A percentile compares a stretch with the other conserved stretches of the same genome.
phyloP scores from a whole-genome alignment of 2,113 vertebrate species.

The Amblyopsis rosae region DNA sequence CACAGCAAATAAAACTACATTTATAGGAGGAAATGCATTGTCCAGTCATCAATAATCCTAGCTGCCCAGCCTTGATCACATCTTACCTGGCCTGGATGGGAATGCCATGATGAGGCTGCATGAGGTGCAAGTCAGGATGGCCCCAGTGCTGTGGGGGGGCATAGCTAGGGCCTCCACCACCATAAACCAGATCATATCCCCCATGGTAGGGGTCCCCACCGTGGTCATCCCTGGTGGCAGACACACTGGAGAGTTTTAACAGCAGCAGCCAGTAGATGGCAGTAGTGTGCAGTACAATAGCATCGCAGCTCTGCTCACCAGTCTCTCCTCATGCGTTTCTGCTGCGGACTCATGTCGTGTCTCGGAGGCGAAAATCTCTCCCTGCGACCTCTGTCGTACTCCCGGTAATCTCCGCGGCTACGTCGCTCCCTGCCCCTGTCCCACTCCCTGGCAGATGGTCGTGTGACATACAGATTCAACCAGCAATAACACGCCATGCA shows the following conservation, averaged over 20 bases:
- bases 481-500: background rate
- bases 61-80: background rate
- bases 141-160: constrained; percentile 92
- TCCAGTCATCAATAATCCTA: background rate
- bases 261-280: background rate
- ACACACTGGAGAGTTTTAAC: constrained; percentile 6
- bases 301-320: constrained; percentile 73
- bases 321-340: constrained; percentile 91
- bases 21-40: too few relatives aligned
- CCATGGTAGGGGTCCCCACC: constrained; percentile 88
- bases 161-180: constrained; percentile 87
- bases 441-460: constrained; percentile 81
- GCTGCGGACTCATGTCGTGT: constrained; percentile 89
- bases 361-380: constrained; percentile 89
- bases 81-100: constrained; percentile 91
- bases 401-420: constrained; percentile 87
- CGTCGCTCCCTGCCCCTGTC: constrained; percentile 87
- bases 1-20: background rate
- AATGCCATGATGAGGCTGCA: constrained; percentile 88
- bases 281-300: too few relatives aligned
- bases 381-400: constrained; percentile 87
- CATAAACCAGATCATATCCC: constrained; percentile 88
- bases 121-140: constrained; percentile 88
- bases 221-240: constrained; percentile 85
- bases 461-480: constrained; percentile 14